A percentile compares a stretch with the other conserved stretches of the same genome.
These are phyloP conservation scores for Stenurella melanura DNA, from an alignment of 2,888 invertebrate species.

Conservation along the genomic window DNA sequence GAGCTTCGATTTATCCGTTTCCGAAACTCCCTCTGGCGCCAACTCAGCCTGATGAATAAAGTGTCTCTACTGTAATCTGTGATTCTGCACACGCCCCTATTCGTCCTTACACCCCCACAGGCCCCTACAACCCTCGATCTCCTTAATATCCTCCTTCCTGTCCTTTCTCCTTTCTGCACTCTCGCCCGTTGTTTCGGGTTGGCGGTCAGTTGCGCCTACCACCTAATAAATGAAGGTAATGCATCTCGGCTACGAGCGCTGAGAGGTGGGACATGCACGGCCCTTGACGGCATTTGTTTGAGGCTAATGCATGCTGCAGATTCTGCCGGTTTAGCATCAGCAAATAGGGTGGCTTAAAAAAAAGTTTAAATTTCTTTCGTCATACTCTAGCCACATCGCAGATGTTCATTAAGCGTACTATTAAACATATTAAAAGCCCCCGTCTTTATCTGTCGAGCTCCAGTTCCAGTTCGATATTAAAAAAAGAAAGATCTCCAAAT, in stretches of 20 bases:
- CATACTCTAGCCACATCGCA: too few species aligned
- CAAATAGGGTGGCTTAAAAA: too few species aligned
- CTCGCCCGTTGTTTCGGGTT: conserved; percentile 42
- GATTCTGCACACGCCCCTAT: conserved; percentile 57
- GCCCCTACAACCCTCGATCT: conserved; percentile 43
- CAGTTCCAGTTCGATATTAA: too few species aligned
- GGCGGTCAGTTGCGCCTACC: conserved; percentile 46
- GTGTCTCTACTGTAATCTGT: conserved; percentile 59
- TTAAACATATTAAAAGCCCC: too few species aligned
- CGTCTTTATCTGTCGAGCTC: too few species aligned
- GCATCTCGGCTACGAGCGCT: conserved; percentile 22
- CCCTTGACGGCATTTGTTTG: background rate
- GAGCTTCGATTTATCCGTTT: conserved; percentile 53
- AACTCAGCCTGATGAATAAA: conserved; percentile 58
- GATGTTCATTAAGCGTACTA: too few species aligned
- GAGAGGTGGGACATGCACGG: background rate
- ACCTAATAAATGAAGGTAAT: background rate
- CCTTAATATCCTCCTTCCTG: conserved; percentile 50
- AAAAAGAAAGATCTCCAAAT: too few species aligned
- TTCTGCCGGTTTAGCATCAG: too few species aligned
- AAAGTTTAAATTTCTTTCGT: too few species aligned
- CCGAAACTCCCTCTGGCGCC: conserved; percentile 51
- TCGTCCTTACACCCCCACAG: conserved; percentile 24
- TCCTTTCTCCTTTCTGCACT: conserved; percentile 49
- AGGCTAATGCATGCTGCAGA: background rate